Evolutionary conservation across 2,797 vertebrate species (phyloP).

Genomic region (Fistularia commersonii): DNA sequence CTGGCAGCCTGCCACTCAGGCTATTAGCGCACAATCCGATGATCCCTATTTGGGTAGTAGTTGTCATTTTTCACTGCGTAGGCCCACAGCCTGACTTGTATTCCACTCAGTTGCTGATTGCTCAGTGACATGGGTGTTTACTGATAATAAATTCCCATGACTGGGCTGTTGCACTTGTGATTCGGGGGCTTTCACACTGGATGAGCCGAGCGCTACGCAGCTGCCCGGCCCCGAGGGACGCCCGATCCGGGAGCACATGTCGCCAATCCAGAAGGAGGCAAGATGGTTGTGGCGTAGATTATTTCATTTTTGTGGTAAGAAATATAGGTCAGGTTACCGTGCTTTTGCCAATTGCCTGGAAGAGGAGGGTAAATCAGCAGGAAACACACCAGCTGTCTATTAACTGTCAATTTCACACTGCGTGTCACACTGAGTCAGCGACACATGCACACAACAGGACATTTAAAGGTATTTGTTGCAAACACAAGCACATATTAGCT

Average conservation of each 20-base stretch:
- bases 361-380: conserved; percentile 79
- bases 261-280: conserved; percentile 68
- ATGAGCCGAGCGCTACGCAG: conserved; percentile 73
- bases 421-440: conserved; percentile 21
- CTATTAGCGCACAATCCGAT: conserved; percentile 52
- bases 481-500: not conserved
- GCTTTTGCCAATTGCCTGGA: conserved; percentile 66
- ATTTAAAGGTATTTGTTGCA: not conserved
- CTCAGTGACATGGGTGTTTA: conserved; percentile 58
- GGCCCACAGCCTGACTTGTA: conserved; percentile 27
- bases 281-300: conserved; percentile 64
- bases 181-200: conserved; percentile 52
- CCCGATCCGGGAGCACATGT: conserved; percentile 61
- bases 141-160: conserved; percentile 51
- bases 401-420: conserved; percentile 27
- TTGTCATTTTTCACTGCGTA: conserved; percentile 46
- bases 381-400: conserved; percentile 67
- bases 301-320: conserved; percentile 71
- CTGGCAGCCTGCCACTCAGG: conserved; percentile 52
- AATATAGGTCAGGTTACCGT: conserved; percentile 81
- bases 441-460: not conserved
- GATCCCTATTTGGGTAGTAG: conserved; percentile 37
- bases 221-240: conserved; percentile 61
- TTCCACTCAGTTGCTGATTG: conserved; percentile 49
- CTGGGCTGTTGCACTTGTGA: conserved; percentile 56